phyloP scores from a whole-genome alignment of 2,888 invertebrate genomes.

The Scaptomyza caliginosa region DNA sequence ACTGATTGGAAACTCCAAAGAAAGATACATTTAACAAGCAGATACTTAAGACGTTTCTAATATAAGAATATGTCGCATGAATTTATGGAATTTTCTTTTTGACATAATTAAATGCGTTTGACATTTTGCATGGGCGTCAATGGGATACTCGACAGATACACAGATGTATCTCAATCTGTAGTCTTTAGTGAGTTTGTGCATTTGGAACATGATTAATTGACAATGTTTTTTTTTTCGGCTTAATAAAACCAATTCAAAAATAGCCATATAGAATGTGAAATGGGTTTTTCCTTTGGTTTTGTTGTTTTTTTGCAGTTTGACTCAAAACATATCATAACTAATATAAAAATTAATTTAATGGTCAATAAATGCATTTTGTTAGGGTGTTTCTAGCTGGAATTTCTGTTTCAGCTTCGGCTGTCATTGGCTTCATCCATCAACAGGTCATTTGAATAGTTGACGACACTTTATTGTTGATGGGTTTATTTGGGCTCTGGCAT shows the following conservation, averaged over 20 bases:
- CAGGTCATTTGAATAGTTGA: conserved; percentile 59
- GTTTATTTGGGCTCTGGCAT: conserved; percentile 52
- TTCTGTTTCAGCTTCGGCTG: not conserved
- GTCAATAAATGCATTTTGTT: conserved; percentile 53
- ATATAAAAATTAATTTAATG: conserved; percentile 55
- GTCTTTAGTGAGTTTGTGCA: conserved; percentile 48
- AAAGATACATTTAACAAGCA: conserved; percentile 13
- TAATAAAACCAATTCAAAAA: conserved; percentile 17
- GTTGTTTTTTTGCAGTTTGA: conserved; percentile 4
- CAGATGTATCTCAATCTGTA: conserved; percentile 1
- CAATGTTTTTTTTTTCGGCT: conserved; percentile 10
- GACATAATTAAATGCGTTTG: conserved; percentile 30
- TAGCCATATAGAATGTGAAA: no score
- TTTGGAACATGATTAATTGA: conserved; percentile 56
- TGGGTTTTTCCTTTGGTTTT: no score
- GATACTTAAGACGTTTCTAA: conserved; percentile 3
- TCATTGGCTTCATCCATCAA: conserved; percentile 44
- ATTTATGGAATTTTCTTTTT: conserved; percentile 63
- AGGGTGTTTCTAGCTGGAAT: conserved; percentile 6
- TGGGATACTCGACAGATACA: conserved; percentile 17
- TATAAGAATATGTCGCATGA: conserved; percentile 37
- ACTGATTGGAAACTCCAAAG: conserved; percentile 1
- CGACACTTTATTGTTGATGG: conserved; percentile 69
- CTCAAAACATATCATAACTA: conserved; percentile 39
- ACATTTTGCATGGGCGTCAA: conserved; percentile 25